A percentile compares a stretch with the other conserved stretches of the same genome.
Evolutionary conservation across 64 coral and sea anemone genomes (phyloP).

Genomic region (Montipora capricornis): DNA sequence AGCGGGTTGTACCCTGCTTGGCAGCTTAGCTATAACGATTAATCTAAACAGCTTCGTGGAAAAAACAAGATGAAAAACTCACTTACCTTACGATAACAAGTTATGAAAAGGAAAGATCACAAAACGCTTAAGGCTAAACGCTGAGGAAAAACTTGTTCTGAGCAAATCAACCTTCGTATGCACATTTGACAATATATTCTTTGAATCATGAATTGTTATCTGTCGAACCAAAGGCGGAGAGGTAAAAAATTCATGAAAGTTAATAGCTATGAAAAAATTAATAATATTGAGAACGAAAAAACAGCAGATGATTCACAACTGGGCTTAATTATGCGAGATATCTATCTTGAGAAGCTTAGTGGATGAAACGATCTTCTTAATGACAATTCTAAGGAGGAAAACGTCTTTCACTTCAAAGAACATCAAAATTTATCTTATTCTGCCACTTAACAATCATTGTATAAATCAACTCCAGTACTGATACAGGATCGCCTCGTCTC

Average conservation of each 20-base stretch:
- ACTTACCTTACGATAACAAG: neutral
- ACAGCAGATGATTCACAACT: neutral
- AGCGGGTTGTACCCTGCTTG: neutral
- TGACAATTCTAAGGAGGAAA: neutral
- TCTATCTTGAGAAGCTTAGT: neutral
- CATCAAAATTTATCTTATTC: neutral
- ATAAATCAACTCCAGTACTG: neutral
- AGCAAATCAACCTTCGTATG: neutral
- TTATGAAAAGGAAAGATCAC: neutral
- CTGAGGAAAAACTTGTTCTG: neutral
- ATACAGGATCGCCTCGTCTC: neutral
- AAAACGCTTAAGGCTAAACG: too few relatives aligned
- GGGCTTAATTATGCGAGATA: neutral
- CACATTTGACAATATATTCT: neutral
- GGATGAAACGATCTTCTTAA: neutral
- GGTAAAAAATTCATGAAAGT: constrained; percentile 8
- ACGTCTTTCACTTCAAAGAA: neutral
- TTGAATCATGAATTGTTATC: constrained; percentile 11
- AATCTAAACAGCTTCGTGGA: neutral
- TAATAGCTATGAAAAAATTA: constrained; percentile 14
- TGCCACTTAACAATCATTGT: neutral
- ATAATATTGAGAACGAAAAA: neutral
- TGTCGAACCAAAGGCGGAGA: neutral
- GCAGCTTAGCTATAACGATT: neutral
- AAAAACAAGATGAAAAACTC: neutral